Evolutionary conservation across 2,888 invertebrate genomes (phyloP), one percentile per base, ranked within the genome.

Genomic region (Dione juno): DNA sequence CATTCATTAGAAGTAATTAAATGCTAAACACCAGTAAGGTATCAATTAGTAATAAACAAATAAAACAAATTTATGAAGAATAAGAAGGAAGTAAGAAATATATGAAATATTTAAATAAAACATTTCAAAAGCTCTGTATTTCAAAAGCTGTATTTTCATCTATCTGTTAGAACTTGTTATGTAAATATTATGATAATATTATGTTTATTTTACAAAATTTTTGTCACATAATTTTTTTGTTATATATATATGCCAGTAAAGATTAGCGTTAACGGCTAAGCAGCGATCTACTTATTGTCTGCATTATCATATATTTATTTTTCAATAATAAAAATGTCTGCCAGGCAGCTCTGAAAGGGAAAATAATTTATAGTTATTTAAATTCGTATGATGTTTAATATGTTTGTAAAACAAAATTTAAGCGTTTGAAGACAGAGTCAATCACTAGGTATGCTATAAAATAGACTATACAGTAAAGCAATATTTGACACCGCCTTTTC

Each of bases 401-500:
- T 16, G 16, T 48, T 10, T 48, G 10, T 11, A 21, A 21, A 19
- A 21, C 11, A 52, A 0, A 6, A 19, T 52, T 52, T 19, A 11
- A 11, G 19, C 14, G 2, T 5, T 10, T 43, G 13, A 43, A 54
- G 8, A 14, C 9, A 21, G 14, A 59, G 6, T 19, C 11, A 7
- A 43, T n/a, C 10, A 6, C 28, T 14, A 14, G 14, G 50, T 37
- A 37, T 19, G 13, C 6, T 37, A 19, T 40, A 52, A 64, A 21
- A 50, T 64, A 19, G 14, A 59, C 67, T 65, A 70, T 13, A 61
- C 21, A 19, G 50, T 41, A 48, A 69, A 69, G 69, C 52, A 58
- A 72, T 67, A 67, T 67, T 72, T 67, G 69, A 69, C 64, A 57
- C 50, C 43, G 70, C 57, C 71, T 65, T 37, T 53, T n/a, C 54